phyloP scores from a whole-genome alignment of 2,888 invertebrate species.

The Monopis laevigella region DNA sequence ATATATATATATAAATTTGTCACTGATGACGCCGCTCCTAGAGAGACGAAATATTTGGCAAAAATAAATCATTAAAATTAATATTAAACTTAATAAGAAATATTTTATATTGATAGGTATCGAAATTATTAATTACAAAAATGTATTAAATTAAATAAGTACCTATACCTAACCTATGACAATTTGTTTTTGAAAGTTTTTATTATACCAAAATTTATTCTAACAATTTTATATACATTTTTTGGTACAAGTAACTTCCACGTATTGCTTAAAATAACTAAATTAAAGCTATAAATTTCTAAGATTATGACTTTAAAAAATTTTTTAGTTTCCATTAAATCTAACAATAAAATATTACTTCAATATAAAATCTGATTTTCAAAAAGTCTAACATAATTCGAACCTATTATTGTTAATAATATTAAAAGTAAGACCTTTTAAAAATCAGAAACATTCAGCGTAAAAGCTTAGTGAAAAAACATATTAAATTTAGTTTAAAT shows the following conservation, averaged over 20 bases:
- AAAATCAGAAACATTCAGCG: neutral
- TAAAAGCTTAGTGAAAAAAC: constrained; percentile 1
- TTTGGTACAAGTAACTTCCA: constrained; percentile 61
- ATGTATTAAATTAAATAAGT: neutral
- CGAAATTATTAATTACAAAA: constrained; percentile 1
- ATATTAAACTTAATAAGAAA: too few species aligned
- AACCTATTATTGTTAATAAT: neutral
- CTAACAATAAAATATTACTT: neutral
- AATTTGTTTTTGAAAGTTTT: constrained; percentile 54
- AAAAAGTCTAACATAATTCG: neutral
- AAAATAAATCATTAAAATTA: too few species aligned
- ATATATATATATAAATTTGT: too few species aligned
- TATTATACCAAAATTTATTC: constrained; percentile 53
- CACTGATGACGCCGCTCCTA: too few species aligned
- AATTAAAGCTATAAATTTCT: constrained; percentile 57
- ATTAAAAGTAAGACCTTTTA: neutral
- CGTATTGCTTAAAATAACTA: constrained; percentile 28
- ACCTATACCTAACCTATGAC: constrained; percentile 40
- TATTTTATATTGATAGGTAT: constrained; percentile 23
- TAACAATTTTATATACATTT: constrained; percentile 51
- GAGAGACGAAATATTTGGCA: too few species aligned
- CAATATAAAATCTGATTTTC: neutral
- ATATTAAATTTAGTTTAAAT: neutral
- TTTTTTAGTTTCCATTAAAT: neutral
- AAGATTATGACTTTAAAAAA: constrained; percentile 42